phyloP scores from a whole-genome alignment of 2,113 vertebrate genomes.

The Atlantisia rogersi region DNA sequence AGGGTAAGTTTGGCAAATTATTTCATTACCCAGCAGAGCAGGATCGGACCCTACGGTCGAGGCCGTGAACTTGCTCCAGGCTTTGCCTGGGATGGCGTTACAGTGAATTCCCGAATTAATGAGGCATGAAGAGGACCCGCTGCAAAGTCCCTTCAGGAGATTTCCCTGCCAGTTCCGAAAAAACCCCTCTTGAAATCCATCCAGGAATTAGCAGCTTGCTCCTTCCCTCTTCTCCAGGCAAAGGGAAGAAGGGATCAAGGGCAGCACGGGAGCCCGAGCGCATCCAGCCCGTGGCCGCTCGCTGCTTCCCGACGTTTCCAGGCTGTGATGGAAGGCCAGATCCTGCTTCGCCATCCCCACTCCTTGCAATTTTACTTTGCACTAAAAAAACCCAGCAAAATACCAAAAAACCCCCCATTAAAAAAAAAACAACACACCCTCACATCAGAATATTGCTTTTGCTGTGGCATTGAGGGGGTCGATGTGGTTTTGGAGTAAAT shows the following conservation, averaged over 20 bases:
- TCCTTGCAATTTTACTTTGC: background rate
- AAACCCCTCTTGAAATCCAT: background rate
- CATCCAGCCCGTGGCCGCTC: background rate
- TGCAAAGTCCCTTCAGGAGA: background rate
- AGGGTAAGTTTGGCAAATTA: background rate
- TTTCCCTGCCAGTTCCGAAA: background rate
- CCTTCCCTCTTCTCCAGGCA: background rate
- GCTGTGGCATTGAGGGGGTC: background rate
- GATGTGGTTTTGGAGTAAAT: background rate
- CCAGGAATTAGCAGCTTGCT: background rate
- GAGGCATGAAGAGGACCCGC: conserved; percentile 28
- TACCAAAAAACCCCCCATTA: background rate
- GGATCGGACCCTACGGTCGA: background rate
- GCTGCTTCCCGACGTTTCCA: background rate
- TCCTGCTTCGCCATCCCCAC: background rate
- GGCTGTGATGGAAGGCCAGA: background rate
- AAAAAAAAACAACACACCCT: too few species aligned
- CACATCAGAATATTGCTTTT: background rate
- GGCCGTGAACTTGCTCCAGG: conserved; percentile 59
- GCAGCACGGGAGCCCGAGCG: accelerated
- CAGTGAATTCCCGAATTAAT: conserved; percentile 42
- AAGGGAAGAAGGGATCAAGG: background rate
- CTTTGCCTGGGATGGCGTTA: background rate
- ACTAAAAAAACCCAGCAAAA: background rate
- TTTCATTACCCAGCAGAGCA: background rate